Evolutionary conservation across 2,888 invertebrate genomes (phyloP), one percentile per base, ranked within the genome.

Genomic region (Amphimallon solstitiale): DNA sequence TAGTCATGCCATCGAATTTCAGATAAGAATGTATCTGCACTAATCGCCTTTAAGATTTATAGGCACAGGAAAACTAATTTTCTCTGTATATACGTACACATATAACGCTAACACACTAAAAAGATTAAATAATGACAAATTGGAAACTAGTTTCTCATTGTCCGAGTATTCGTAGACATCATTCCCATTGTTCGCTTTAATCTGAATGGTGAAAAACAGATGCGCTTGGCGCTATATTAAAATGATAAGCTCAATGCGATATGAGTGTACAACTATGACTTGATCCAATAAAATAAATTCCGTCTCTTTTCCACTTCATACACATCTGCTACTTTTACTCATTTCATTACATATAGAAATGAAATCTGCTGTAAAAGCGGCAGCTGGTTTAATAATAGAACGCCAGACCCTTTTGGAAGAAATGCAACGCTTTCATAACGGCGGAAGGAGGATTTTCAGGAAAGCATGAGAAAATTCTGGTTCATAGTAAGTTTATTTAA

Each of bases 281-380:
- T 35, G 17, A 38, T 54, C 19, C 40, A 54, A 54, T 54, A 54
- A 40, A 54, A 54, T 35, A 54, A 38, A 38, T 21, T 54, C 23
- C 21, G 23, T 40, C 46, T 29, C 29, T 29, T 29, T 29, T 9
- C 9, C 29, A 29, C 29, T 23, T 5, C 29, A 9, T 29, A 5
- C 29, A 5, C 29, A 29, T 54, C 40, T 38, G 40, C 40, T 17
- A 12, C n/a, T 14, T 38, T 40, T 2, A 38, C 40, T 35, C 38
- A 12, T 54, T 54, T 54, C 54, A 54, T 54, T 54, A 54, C 38
- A 34, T 38, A n/a, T 15, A 12, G 40, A 54, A 54, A 12, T 17
- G 52, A 54, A 54, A 54, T 54, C 54, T 38, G 54, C 38, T 38
- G 40, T 54, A 54, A 54, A 54, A 54, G 54, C 40, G 21, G 35